phyloP scores from a whole-genome alignment of 2,797 vertebrate genomes.

The Paedocypris micromegethes region DNA sequence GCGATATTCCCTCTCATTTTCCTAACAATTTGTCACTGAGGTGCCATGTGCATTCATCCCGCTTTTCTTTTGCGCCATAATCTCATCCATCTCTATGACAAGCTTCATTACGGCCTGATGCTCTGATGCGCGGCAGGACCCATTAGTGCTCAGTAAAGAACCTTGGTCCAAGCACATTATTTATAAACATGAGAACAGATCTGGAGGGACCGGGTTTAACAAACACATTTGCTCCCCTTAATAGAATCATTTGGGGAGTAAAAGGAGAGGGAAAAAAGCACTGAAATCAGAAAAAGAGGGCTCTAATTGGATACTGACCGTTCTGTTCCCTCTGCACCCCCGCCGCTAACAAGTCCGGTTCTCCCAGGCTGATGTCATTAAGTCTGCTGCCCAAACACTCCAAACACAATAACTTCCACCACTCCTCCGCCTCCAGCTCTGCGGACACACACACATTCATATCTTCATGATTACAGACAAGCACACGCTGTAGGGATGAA shows the following conservation, averaged over 20 bases:
- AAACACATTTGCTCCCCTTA: constrained; percentile 42
- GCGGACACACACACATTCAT: constrained; percentile 41
- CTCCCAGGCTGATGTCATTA: constrained; percentile 97
- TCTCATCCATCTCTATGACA: constrained; percentile 77
- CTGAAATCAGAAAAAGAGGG: constrained; percentile 32
- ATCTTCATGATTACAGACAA: constrained; percentile 32
- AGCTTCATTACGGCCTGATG: constrained; percentile 72
- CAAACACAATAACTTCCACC: constrained; percentile 95
- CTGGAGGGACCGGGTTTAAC: constrained; percentile 44
- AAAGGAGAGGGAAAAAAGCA: constrained; percentile 52
- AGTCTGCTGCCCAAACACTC: constrained; percentile 92
- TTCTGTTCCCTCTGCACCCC: constrained; percentile 96
- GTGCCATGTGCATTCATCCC: constrained; percentile 63
- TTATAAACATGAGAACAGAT: constrained; percentile 47
- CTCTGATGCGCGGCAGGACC: constrained; percentile 71
- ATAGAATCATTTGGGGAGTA: constrained; percentile 49
- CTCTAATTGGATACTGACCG: constrained; percentile 72
- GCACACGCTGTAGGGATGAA: background rate
- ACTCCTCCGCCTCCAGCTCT: constrained; percentile 98
- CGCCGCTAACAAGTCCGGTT: constrained; percentile 95
- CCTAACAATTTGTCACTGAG: constrained; percentile 59
- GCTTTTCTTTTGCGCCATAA: constrained; percentile 67
- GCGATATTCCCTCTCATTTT: constrained; percentile 24
- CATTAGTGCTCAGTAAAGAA: constrained; percentile 67
- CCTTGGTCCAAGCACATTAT: constrained; percentile 62